Percentiles rank a stretch among this genome's conserved stretches.
Conservation (phyloP, 92 coral and sea anemone genomes). For the Scolanthus callimorphus region DNA sequence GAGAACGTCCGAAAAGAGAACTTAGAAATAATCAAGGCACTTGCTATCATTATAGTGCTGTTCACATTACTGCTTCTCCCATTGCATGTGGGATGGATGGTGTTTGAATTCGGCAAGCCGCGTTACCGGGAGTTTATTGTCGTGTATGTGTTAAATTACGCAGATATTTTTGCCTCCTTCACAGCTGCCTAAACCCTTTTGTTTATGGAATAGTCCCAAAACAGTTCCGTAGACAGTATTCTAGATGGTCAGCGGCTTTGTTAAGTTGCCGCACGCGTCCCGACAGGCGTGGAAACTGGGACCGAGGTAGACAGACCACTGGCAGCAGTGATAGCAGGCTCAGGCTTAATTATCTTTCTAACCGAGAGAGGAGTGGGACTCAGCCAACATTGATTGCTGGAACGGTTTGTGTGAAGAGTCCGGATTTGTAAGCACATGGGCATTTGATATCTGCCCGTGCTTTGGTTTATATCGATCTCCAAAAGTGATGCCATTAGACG, state of each 20-base stretch:
- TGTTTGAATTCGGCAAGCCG: slow-evolving; percentile 27
- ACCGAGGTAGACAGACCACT: too few relatives aligned
- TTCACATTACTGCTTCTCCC: slow-evolving; percentile 23
- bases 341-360: too few relatives aligned
- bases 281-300: too few relatives aligned
- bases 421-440: too few relatives aligned
- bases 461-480: too few relatives aligned
- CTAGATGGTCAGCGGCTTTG: slow-evolving; percentile 3
- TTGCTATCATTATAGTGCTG: slow-evolving; percentile 6
- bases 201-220: slow-evolving; percentile 57
- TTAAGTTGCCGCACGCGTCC: not conserved
- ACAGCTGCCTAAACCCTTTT: slow-evolving; percentile 64
- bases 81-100: slow-evolving; percentile 22
- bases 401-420: too few relatives aligned
- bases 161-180: slow-evolving; percentile 34
- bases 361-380: too few relatives aligned
- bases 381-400: too few relatives aligned
- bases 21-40: slow-evolving; percentile 22
- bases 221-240: slow-evolving; percentile 51
- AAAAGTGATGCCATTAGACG: too few relatives aligned
- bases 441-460: too few relatives aligned
- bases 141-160: slow-evolving; percentile 13
- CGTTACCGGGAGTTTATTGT: not conserved
- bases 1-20: slow-evolving; percentile 11
- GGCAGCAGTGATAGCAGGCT: too few relatives aligned